These are phyloP conservation scores for Cuniculus paca DNA, from an alignment of 2,797 vertebrate species.

Conservation along the genomic window DNA sequence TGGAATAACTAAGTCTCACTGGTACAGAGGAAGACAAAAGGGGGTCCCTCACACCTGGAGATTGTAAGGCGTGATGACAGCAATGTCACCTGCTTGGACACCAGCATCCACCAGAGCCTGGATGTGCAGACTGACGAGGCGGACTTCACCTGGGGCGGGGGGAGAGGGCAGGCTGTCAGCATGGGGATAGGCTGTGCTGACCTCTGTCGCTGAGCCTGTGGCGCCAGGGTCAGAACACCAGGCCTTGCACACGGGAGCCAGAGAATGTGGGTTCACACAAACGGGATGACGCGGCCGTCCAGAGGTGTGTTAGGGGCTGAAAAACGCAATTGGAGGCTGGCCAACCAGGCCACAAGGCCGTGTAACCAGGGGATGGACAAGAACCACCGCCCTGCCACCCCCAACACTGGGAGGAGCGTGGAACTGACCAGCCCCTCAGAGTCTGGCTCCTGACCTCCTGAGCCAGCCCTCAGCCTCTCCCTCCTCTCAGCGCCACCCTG, in stretches of 20 bases:
- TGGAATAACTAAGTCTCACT: accelerated
- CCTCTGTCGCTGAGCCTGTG: neutral
- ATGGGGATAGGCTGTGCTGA: too few species aligned
- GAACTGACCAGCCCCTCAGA: neutral
- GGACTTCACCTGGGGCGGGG: constrained; percentile 93
- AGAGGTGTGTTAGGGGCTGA: neutral
- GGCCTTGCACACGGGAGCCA: neutral
- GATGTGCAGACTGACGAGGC: constrained; percentile 93
- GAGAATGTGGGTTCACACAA: neutral
- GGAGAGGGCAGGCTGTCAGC: neutral
- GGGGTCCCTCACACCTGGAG: constrained; percentile 91
- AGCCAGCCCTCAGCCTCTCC: neutral
- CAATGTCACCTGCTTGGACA: constrained; percentile 93
- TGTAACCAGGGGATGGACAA: accelerated
- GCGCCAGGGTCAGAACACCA: neutral
- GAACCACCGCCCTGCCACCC: too few species aligned
- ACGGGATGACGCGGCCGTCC: neutral
- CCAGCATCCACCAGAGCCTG: constrained; percentile 94
- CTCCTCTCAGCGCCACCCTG: neutral
- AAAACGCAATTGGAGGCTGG: neutral
- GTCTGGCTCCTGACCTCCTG: too few species aligned
- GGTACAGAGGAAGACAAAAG: neutral
- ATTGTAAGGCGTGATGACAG: constrained; percentile 97
- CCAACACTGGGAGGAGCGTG: neutral
- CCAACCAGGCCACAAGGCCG: neutral